These are phyloP conservation scores for Microplitis manilae DNA, from an alignment of 2,888 invertebrate genomes.

Conservation along the genomic window DNA sequence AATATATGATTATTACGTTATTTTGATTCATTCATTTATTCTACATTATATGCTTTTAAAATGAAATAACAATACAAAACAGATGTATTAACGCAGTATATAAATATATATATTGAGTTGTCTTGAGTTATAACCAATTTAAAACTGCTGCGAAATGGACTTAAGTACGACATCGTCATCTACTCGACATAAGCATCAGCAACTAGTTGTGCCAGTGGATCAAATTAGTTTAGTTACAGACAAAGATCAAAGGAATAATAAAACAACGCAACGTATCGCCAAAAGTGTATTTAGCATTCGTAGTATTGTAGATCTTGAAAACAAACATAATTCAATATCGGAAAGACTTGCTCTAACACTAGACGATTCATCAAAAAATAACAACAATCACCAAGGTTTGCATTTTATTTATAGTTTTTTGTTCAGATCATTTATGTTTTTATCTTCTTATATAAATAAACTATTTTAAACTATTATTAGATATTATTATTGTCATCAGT, in stretches of 20 bases:
- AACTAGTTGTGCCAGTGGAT: conserved; percentile 45
- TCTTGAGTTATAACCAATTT: too few relatives aligned
- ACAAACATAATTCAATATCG: conserved; percentile 51
- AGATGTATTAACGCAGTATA: too few relatives aligned
- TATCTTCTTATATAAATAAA: too few relatives aligned
- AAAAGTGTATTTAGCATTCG: conserved; percentile 77
- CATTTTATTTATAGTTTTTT: background rate
- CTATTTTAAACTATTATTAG: too few relatives aligned
- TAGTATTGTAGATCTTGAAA: conserved; percentile 75
- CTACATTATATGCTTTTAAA: too few relatives aligned
- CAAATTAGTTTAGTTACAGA: background rate
- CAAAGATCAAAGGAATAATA: conserved; percentile 64
- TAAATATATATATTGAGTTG: too few relatives aligned
- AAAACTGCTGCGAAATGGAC: conserved; percentile 67
- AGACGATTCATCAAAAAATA: conserved; percentile 43
- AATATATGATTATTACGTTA: too few relatives aligned
- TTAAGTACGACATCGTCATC: conserved; percentile 72
- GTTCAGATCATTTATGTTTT: too few relatives aligned
- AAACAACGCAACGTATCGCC: conserved; percentile 70
- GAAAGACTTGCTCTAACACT: conserved; percentile 31
- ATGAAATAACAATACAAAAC: too few relatives aligned
- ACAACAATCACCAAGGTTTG: background rate
- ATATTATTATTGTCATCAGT: too few relatives aligned
- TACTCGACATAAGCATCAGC: conserved; percentile 63
- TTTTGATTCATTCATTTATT: too few relatives aligned